Percentiles rank a stretch among this genome's conserved stretches.
These are phyloP conservation scores for Channa argus DNA, from an alignment of 2,113 vertebrate genomes.

Conservation along the genomic window DNA sequence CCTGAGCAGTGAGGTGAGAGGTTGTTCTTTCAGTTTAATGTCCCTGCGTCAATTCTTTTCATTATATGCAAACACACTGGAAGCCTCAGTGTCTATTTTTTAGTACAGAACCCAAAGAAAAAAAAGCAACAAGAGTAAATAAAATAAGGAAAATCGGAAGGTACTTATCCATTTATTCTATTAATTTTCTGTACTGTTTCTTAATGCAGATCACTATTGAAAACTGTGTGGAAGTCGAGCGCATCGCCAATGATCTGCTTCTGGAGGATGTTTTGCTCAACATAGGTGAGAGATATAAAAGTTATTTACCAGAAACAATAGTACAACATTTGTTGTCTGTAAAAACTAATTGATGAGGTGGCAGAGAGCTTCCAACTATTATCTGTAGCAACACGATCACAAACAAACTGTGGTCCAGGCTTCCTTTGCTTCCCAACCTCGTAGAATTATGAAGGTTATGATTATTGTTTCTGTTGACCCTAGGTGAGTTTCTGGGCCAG, in stretches of 20 bases:
- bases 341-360: too few species aligned
- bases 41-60: neutral
- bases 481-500: conserved; percentile 79
- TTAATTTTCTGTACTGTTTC: neutral
- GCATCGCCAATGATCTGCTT: conserved; percentile 79
- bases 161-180: neutral
- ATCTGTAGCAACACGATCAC: too few species aligned
- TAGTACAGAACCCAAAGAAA: too few species aligned
- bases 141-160: too few species aligned
- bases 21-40: neutral
- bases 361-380: too few species aligned
- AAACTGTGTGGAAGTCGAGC: conserved; percentile 86
- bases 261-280: conserved; percentile 81
- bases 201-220: conserved; percentile 81
- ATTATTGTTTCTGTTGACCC: neutral
- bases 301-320: too few species aligned
- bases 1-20: conserved; percentile 84
- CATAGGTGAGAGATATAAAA: conserved; percentile 60
- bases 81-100: neutral
- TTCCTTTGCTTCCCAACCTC: too few species aligned
- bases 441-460: too few species aligned
- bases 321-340: too few species aligned
- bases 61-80: neutral
- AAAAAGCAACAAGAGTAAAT: too few species aligned
- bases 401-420: too few species aligned